phyloP scores from a whole-genome alignment of 30 jellyfish, hydroid and myxozoan species.

The Aurelia aurita complex sp. Pacific region DNA sequence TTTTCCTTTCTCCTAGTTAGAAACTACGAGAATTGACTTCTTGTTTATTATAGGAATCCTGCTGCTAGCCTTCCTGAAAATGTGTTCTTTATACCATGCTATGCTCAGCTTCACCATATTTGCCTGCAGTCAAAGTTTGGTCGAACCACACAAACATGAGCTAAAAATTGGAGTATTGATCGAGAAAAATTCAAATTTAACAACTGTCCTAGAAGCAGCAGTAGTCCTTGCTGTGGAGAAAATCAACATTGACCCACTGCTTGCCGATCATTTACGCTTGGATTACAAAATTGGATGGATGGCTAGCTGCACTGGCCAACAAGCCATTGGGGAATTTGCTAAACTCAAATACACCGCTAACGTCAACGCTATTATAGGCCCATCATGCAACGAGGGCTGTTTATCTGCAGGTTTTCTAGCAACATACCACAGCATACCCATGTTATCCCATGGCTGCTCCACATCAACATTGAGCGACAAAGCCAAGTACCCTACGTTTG shows the following conservation, averaged over 20 bases:
- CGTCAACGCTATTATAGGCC: constrained; percentile 75
- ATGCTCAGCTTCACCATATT: too few relatives aligned
- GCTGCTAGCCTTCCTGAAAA: too few relatives aligned
- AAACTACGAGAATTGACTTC: too few relatives aligned
- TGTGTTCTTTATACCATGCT: too few relatives aligned
- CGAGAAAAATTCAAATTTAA: constrained; percentile 26
- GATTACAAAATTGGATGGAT: constrained; percentile 27
- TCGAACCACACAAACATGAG: constrained; percentile 4
- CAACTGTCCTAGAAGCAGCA: constrained; percentile 27
- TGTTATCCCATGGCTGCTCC: constrained; percentile 70
- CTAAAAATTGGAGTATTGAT: constrained; percentile 50
- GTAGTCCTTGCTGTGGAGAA: constrained; percentile 45
- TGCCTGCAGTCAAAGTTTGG: neutral
- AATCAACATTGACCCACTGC: constrained; percentile 13
- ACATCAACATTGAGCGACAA: constrained; percentile 56
- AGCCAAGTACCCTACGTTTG: constrained; percentile 76
- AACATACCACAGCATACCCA: constrained; percentile 49
- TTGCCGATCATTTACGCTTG: constrained; percentile 4
- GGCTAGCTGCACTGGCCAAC: constrained; percentile 62
- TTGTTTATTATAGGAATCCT: too few relatives aligned
- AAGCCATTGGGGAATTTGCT: constrained; percentile 63
- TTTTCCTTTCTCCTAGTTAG: too few relatives aligned
- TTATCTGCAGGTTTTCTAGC: constrained; percentile 65
- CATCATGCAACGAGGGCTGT: constrained; percentile 82
- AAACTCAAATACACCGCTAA: constrained; percentile 25